Conservation (phyloP, 1,140 invertebrate species). For the Drosophila ercepeae region DNA sequence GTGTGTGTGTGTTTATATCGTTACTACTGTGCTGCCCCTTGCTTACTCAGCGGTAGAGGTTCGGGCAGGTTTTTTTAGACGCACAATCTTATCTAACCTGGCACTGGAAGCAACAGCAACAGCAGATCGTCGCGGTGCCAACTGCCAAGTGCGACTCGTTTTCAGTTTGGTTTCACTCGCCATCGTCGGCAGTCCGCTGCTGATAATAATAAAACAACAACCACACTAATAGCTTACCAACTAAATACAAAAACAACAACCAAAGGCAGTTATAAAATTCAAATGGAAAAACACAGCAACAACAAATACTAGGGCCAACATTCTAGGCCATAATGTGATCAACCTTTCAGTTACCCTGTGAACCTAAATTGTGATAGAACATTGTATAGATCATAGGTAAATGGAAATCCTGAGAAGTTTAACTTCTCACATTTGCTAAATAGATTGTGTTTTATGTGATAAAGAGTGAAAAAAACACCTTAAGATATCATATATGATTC, state of each 20-base stretch:
- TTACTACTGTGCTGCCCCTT: constrained; percentile 51
- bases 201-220: constrained; percentile 63
- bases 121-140: constrained; percentile 33
- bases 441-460: not conserved
- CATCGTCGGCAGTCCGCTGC: constrained; percentile 50
- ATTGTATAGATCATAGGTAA: constrained; percentile 11
- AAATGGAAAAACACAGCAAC: constrained; percentile 16
- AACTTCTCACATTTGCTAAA: not conserved
- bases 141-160: constrained; percentile 56
- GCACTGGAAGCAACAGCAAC: constrained; percentile 9
- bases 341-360: constrained; percentile 22
- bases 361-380: constrained; percentile 1
- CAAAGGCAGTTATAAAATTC: constrained; percentile 10
- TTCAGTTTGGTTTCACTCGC: constrained; percentile 72
- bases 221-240: constrained; percentile 6
- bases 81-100: constrained; percentile 81
- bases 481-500: not conserved
- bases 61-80: constrained; percentile 70
- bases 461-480: constrained; percentile 45
- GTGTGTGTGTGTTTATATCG: constrained; percentile 50
- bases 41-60: constrained; percentile 44
- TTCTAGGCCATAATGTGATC: constrained; percentile 19
- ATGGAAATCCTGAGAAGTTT: not conserved
- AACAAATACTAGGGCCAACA: not conserved
- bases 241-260: constrained; percentile 17